Evolutionary conservation across 2,113 vertebrate species (phyloP).

Genomic region (Balaenoptera acutorostrata): DNA sequence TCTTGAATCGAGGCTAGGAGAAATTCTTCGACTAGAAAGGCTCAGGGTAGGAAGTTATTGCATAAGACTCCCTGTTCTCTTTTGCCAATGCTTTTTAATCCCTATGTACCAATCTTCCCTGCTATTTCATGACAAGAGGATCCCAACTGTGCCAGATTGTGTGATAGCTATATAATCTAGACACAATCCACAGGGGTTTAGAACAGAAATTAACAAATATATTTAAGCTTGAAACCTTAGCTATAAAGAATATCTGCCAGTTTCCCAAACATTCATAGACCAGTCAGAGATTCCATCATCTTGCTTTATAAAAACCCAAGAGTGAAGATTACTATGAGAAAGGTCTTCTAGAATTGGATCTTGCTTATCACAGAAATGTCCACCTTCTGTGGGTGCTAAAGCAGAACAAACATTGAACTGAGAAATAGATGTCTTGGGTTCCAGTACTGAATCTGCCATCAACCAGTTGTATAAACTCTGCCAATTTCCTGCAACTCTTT

Average conservation of each 20-base stretch:
- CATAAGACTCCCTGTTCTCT: slow-evolving; percentile 37
- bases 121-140: slow-evolving; percentile 42
- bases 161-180: background rate
- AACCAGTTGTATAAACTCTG: background rate
- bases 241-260: background rate
- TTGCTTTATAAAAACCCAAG: background rate
- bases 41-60: slow-evolving; percentile 48
- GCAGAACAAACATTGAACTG: background rate
- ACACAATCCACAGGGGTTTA: background rate
- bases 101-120: slow-evolving; percentile 43
- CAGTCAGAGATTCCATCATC: background rate
- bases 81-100: slow-evolving; percentile 62
- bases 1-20: slow-evolving; percentile 34
- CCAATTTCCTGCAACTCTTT: slow-evolving; percentile 33
- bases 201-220: slow-evolving; percentile 34
- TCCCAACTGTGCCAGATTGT: background rate
- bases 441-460: background rate
- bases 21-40: slow-evolving; percentile 14
- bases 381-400: background rate
- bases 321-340: background rate
- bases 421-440: background rate
- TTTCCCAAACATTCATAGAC: background rate
- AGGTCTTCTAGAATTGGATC: background rate
- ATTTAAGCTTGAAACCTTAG: slow-evolving; percentile 24
- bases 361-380: background rate